Conservation (phyloP, 2,888 invertebrate genomes). For the Tenthredo mesomela region DNA sequence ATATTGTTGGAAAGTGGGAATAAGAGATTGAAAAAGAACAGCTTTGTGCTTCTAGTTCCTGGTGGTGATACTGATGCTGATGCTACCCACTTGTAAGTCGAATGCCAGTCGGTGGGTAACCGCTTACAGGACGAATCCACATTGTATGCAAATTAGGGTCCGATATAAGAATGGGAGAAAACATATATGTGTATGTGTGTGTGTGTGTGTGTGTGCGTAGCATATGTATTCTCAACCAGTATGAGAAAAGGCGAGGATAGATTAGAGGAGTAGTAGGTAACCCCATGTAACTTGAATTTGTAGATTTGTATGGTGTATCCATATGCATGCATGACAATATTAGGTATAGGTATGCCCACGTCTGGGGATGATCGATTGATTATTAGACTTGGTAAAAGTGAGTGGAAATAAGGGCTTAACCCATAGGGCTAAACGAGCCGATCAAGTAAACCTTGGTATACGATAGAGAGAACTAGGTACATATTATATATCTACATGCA, state of each 20-base stretch:
- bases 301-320: background rate
- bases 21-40: constrained; percentile 15
- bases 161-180: constrained; percentile 10
- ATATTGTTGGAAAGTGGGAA: constrained; percentile 18
- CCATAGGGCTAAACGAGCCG: background rate
- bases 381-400: constrained; percentile 34
- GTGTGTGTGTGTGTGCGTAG: too few species aligned
- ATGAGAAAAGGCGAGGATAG: constrained; percentile 10
- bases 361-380: constrained; percentile 49
- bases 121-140: constrained; percentile 25
- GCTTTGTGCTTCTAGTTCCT: constrained; percentile 21
- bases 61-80: constrained; percentile 14
- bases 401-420: constrained; percentile 27
- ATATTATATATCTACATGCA: background rate
- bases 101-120: constrained; percentile 9
- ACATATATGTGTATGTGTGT: background rate
- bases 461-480: background rate
- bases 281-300: background rate
- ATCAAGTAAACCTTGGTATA: background rate
- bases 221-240: background rate
- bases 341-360: background rate
- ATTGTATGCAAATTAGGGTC: constrained; percentile 28
- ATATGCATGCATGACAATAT: background rate
- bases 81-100: constrained; percentile 20
- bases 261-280: background rate